Evolutionary conservation across 2,113 vertebrate genomes (phyloP).

Genomic region (Poicephalus gulielmi): DNA sequence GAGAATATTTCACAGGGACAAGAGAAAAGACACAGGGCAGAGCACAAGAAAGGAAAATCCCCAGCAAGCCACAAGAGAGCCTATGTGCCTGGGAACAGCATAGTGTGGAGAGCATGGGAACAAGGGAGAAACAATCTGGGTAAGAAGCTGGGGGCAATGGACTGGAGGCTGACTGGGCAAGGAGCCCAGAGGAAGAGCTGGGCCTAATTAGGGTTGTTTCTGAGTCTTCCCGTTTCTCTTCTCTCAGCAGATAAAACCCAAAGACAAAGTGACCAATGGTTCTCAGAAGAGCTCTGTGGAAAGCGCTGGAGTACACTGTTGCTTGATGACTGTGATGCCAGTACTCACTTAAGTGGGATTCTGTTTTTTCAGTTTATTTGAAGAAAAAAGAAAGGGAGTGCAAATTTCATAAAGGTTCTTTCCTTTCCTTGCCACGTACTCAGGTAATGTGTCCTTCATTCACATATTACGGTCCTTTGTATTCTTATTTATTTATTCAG

Average conservation of each 20-base stretch:
- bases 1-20: background rate
- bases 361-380: background rate
- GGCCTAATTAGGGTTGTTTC: background rate
- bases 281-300: background rate
- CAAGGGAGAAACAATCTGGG: background rate
- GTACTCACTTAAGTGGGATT: background rate
- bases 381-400: background rate
- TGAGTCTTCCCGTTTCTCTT: background rate
- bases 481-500: background rate
- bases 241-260: background rate
- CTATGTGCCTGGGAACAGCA: background rate
- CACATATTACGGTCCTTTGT: background rate
- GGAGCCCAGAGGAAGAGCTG: background rate
- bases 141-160: background rate
- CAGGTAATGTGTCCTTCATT: background rate
- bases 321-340: background rate
- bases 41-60: background rate
- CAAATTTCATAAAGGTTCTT: background rate
- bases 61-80: background rate
- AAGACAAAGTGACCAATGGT: background rate
- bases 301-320: background rate
- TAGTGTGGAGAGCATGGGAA: background rate
- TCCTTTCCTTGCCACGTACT: background rate
- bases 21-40: background rate
- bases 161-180: accelerated